Conservation (phyloP, 2,888 invertebrate genomes). For the Rosalia funebris region DNA sequence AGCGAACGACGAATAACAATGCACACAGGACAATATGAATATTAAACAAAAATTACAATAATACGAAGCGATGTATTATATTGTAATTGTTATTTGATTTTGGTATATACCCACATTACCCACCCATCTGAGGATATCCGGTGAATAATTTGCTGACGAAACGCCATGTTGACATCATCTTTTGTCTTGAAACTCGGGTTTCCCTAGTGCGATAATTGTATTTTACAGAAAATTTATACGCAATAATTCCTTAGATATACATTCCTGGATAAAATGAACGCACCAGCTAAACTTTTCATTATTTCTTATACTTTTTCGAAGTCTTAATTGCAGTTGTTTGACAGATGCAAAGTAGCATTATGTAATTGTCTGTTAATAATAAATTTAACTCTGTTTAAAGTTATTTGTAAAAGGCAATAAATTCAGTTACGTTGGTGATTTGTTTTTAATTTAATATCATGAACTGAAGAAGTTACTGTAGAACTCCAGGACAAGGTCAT, state of each 20-base stretch:
- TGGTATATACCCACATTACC: slow-evolving; percentile 12
- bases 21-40: background rate
- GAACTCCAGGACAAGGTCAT: too few relatives aligned
- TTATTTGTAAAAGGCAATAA: too few relatives aligned
- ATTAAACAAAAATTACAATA: slow-evolving; percentile 12
- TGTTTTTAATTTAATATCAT: too few relatives aligned
- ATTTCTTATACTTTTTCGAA: too few relatives aligned
- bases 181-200: background rate
- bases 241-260: background rate
- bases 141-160: slow-evolving; percentile 14
- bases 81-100: slow-evolving; percentile 7
- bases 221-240: background rate
- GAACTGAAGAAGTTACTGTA: too few relatives aligned
- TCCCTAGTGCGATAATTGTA: too few relatives aligned
- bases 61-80: background rate
- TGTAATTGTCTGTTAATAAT: too few relatives aligned
- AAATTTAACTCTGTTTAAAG: too few relatives aligned
- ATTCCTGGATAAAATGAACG: background rate
- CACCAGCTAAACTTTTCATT: background rate
- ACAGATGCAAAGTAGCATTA: too few relatives aligned
- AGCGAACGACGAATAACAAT: background rate
- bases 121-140: slow-evolving; percentile 19
- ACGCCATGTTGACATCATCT: slow-evolving; percentile 3
- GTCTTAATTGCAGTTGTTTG: too few relatives aligned
- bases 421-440: too few relatives aligned